Evolutionary conservation across 92 coral and sea anemone genomes (phyloP).

Genomic region (Epizoanthus illoricatus): DNA sequence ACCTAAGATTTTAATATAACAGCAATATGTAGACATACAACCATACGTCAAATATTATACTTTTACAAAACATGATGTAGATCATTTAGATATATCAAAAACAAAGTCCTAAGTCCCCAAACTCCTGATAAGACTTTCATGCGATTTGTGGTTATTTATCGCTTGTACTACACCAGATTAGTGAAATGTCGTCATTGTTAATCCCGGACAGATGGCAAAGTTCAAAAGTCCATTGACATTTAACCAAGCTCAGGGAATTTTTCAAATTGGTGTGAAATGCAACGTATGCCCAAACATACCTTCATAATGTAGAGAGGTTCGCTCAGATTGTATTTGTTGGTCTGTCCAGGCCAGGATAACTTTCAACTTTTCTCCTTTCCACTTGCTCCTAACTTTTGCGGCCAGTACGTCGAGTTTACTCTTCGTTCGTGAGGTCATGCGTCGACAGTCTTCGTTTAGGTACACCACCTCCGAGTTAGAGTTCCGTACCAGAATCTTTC

Average conservation of each 20-base stretch:
- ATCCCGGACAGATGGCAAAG: no score
- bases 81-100: no score
- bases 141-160: no score
- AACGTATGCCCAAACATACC: conserved; percentile 61
- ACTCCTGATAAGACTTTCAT: no score
- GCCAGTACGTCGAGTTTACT: conserved; percentile 93
- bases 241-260: background rate
- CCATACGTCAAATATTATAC: no score
- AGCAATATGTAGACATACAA: no score
- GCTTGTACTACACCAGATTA: no score
- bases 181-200: no score
- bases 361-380: conserved; percentile 59
- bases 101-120: no score
- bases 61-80: no score
- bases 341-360: conserved; percentile 93
- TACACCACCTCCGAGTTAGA: conserved; percentile 68
- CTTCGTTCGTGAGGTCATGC: conserved; percentile 91
- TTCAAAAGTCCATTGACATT: background rate
- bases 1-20: no score
- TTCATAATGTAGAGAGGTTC: conserved; percentile 93
- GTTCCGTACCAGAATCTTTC: conserved; percentile 84
- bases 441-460: conserved; percentile 74
- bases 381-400: conserved; percentile 57
- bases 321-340: no score
- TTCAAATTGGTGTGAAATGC: background rate